These are phyloP conservation scores for Rattus rattus DNA, from an alignment of 2,113 vertebrate species.

Conservation along the genomic window DNA sequence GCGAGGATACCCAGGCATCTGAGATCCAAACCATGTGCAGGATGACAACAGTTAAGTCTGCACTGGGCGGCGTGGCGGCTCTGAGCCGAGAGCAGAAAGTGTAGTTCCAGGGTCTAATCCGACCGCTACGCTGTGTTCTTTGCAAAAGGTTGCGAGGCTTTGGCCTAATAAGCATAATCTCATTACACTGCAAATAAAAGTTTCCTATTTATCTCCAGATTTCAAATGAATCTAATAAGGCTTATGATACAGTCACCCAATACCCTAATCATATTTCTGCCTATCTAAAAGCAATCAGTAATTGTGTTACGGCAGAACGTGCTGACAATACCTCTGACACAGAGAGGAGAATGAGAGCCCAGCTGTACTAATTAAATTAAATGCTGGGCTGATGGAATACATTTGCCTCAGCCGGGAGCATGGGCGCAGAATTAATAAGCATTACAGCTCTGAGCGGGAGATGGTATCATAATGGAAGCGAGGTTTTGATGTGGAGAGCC, in stretches of 20 bases:
- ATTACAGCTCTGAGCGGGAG: constrained; percentile 92
- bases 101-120: constrained; percentile 90
- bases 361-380: constrained; percentile 99
- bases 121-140: constrained; percentile 89
- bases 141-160: constrained; percentile 92
- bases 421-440: constrained; percentile 95
- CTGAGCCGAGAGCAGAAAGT: constrained; percentile 84
- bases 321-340: constrained; percentile 94
- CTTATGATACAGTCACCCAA: constrained; percentile 94
- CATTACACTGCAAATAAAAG: constrained; percentile 97
- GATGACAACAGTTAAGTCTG: constrained; percentile 83
- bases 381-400: constrained; percentile 94
- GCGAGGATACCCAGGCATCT: constrained; percentile 50
- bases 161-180: constrained; percentile 97
- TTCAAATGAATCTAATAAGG: constrained; percentile 99
- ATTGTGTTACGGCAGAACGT: constrained; percentile 94
- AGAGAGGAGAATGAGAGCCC: constrained; percentile 93
- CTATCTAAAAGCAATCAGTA: constrained; percentile 98
- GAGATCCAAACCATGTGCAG: constrained; percentile 78
- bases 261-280: constrained; percentile 97
- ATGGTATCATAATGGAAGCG: constrained; percentile 93
- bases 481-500: constrained; percentile 92
- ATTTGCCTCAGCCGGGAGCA: constrained; percentile 92
- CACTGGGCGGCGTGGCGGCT: constrained; percentile 79
- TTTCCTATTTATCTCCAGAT: constrained; percentile 98